These are phyloP conservation scores for Tautogolabrus adspersus DNA, from an alignment of 2,113 vertebrate genomes.

Conservation along the genomic window DNA sequence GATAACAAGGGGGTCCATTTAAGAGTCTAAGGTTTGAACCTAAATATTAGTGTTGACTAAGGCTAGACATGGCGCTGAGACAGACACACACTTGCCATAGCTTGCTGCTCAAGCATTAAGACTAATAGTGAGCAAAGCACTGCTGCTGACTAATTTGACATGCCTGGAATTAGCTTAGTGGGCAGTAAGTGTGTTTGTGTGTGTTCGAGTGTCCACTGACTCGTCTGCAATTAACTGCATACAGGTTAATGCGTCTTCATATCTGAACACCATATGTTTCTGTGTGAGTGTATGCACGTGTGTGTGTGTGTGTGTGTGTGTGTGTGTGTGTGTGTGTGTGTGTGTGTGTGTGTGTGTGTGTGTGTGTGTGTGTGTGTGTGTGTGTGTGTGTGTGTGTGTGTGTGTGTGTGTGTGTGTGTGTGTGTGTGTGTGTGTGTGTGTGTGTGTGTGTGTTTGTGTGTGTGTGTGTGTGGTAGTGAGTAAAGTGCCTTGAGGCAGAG, in stretches of 20 bases:
- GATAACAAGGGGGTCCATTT: constrained; percentile 4
- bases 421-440: constrained; percentile 49
- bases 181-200: constrained; percentile 8
- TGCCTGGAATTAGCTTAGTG: constrained; percentile 44
- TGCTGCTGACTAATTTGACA: constrained; percentile 52
- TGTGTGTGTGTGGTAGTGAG: constrained; percentile 63
- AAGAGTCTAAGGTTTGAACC: constrained; percentile 2
- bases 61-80: constrained; percentile 10
- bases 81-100: constrained; percentile 36
- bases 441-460: constrained; percentile 45
- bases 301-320: constrained; percentile 40
- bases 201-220: background rate
- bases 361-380: constrained; percentile 46
- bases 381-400: constrained; percentile 48
- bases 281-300: constrained; percentile 47
- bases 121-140: constrained; percentile 60
- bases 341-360: constrained; percentile 46
- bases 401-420: constrained; percentile 49
- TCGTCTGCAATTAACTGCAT: constrained; percentile 52
- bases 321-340: constrained; percentile 48
- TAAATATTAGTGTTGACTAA: constrained; percentile 44
- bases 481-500: constrained; percentile 71
- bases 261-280: constrained; percentile 55
- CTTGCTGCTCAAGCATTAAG: constrained; percentile 68
- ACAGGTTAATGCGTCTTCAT: constrained; percentile 71